A percentile compares a stretch with the other conserved stretches of the same genome.
Conservation (phyloP, 2,888 invertebrate genomes). For the Idaea aversata region DNA sequence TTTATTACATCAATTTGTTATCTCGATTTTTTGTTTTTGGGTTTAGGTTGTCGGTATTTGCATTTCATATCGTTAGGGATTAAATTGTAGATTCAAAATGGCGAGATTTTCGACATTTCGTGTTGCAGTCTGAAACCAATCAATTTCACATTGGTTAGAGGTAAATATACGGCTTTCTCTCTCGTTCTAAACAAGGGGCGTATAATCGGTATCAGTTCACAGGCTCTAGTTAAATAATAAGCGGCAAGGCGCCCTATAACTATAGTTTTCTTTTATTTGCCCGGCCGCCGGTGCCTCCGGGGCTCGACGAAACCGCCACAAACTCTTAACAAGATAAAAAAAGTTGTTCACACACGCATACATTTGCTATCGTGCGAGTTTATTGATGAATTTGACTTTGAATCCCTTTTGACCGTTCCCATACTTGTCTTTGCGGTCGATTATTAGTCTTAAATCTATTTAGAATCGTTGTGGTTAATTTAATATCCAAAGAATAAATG, state of each 20-base stretch:
- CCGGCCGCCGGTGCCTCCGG: conserved; percentile 54
- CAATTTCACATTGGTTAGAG: conserved; percentile 33
- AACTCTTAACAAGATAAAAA: conserved; percentile 68
- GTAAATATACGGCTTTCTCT: conserved; percentile 38
- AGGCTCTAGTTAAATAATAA: conserved; percentile 76
- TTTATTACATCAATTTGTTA: conserved; percentile 26
- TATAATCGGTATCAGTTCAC: conserved; percentile 65
- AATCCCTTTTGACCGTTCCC: conserved; percentile 37
- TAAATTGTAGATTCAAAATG: background rate
- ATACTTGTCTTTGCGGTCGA: conserved; percentile 22
- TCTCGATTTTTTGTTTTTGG: conserved; percentile 18
- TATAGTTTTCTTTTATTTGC: conserved; percentile 74
- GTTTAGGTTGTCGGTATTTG: background rate
- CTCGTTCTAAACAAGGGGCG: conserved; percentile 53
- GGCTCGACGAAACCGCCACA: conserved; percentile 57
- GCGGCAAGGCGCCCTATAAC: conserved; percentile 69
- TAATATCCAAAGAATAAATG: background rate
- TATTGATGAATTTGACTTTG: conserved; percentile 57
- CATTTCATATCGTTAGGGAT: background rate
- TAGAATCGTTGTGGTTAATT: background rate
- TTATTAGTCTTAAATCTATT: background rate
- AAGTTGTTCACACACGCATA: conserved; percentile 61
- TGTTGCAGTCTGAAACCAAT: conserved; percentile 16
- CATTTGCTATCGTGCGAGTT: conserved; percentile 44
- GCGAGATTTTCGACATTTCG: conserved; percentile 4